Evolutionary conservation across 2,113 vertebrate species (phyloP), one percentile per base, ranked within the genome.

Genomic region (Panthera tigris): DNA sequence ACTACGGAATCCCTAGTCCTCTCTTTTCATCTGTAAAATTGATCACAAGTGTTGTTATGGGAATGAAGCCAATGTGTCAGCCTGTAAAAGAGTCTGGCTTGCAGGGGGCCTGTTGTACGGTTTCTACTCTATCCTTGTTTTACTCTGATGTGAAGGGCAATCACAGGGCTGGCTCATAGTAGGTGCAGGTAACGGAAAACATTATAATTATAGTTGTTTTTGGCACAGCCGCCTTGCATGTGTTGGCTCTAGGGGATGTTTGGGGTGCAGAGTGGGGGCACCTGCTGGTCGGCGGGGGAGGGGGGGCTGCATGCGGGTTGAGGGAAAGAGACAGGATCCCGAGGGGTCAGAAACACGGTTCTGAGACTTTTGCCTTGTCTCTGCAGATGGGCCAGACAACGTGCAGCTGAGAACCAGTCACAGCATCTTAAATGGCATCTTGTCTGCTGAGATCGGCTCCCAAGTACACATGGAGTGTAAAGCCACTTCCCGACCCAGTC

Each of bases 351-450:
- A 90, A 13, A 7, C 39, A 8, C 3, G 48, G 79, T 36, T 25
- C 57, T 0, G 0, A 14, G 19, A 19, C 15, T 68, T 57, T 15
- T 18, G 5, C 11, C 31, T 45, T 80, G 5, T 94, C 55, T 91
- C 39, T 57, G 25, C 65, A 96, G 90, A 91, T 27, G 87, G 96
- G 1, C 95, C 95, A 0, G 71, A 94, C n/a, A 27, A 0, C 1
- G 4, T 89, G 41, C 0, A 0, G 7, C 48, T 96, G 52, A 2
- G 1, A 7, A 83, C 14, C 4, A 9, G 5, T 3, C 95, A 87
- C 0, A 0, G 0, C 0, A 0, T 0, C 16, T 33, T 13, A 15
- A 0, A 2, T 0, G 52, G 48, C 10, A 0, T 76, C 86, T 7
- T 97, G 27, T 23, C 4, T 4, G 68, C 90, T 15, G 57, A 55